A percentile compares a stretch with the other conserved stretches of the same genome.
Conservation (phyloP, 2,888 invertebrate species). For the Ceraclea dissimilis region DNA sequence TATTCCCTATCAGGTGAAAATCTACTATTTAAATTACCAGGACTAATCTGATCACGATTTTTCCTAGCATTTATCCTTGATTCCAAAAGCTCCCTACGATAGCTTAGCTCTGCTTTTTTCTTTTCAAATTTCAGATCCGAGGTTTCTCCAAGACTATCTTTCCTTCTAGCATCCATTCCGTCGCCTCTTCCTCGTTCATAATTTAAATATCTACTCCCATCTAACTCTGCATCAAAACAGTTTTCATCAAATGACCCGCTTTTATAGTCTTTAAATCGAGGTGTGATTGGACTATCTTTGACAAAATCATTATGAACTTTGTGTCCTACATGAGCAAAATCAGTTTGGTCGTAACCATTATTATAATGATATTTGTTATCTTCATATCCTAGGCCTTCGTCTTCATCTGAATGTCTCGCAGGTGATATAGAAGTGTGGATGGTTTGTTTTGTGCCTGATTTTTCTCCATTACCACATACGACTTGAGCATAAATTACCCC, state of each 20-base stretch:
- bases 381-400: constrained; percentile 72
- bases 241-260: constrained; percentile 46
- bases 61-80: constrained; percentile 63
- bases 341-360: constrained; percentile 35
- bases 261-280: constrained; percentile 53
- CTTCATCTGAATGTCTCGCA: constrained; percentile 61
- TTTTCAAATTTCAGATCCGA: constrained; percentile 34
- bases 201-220: constrained; percentile 35
- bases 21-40: constrained; percentile 41
- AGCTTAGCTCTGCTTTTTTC: constrained; percentile 57
- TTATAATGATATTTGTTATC: constrained; percentile 35
- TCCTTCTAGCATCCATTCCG: constrained; percentile 57
- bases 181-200: constrained; percentile 53
- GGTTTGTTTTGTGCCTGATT: constrained; percentile 38
- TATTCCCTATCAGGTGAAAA: constrained; percentile 45
- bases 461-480: constrained; percentile 42
- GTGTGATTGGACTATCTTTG: constrained; percentile 55
- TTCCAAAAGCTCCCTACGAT: constrained; percentile 66
- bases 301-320: constrained; percentile 44
- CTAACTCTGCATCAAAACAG: constrained; percentile 41
- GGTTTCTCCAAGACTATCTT: constrained; percentile 39
- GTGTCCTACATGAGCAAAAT: constrained; percentile 44
- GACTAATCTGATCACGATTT: constrained; percentile 36
- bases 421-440: constrained; percentile 47
- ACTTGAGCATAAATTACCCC: constrained; percentile 74